Base-by-base conservation (phyloP, 2,888 invertebrate genomes). In the Pelosia muscerda region DNA sequence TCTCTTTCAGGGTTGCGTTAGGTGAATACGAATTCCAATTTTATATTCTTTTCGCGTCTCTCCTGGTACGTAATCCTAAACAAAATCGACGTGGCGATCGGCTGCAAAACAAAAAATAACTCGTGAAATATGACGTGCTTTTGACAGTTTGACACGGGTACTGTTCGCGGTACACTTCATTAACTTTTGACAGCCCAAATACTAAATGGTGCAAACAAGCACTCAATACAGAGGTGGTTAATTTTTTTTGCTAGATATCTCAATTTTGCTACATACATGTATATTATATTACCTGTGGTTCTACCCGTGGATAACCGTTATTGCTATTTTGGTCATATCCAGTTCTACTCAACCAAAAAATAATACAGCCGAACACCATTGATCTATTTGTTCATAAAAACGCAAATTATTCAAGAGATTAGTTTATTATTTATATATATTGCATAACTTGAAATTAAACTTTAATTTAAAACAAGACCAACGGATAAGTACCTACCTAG, bases 81-180 rank as follows among this genome's bases (percentile, higher is more conserved):
- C 82, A 82, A 74, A 87, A 84, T 85, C 79, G 90, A 91, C 90
- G 88, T 86, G 76, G 88, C 86, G 87, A 84, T 87, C 83, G 84
- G 72, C 84, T 84, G 69, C 59, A 69, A 75, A 75, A 72, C 81
- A 89, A 88, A 87, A 88, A 89, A 88, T 89, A 86, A 84, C 84
- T 85, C 82, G 86, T 86, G 83, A 88, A 90, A 89, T 91, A 90
- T 94, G 92, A 93, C 89, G 88, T 93, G 92, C 85, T 90, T 90
- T 83, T 92, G 94, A 93, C 93, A 92, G 89, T 82, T 88, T 94
- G 94, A 94, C 90, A 87, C 81, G 94, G 94, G 94, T 94, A 87
- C 91, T 90, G 88, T 90, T 88, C 81, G 85, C 81, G 84, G 87
- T 83, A 90, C 88, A 90, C 92, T 92, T 93, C 92, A 92, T 93